phyloP scores from a whole-genome alignment of 1,140 invertebrate genomes.

The Listronotus bonariensis region DNA sequence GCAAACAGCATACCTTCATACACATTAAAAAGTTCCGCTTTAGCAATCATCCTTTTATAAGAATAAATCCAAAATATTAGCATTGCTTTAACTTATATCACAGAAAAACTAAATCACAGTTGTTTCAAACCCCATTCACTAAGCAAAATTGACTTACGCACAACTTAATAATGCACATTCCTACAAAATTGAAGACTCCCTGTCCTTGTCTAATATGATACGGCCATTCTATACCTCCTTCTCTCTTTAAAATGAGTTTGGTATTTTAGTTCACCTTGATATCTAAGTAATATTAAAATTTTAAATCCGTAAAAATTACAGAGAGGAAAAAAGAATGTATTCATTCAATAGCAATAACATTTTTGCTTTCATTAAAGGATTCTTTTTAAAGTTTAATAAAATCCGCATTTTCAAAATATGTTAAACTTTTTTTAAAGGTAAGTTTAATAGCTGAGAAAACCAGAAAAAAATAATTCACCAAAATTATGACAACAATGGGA shows the following conservation, averaged over 20 bases:
- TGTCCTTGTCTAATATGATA: constrained; percentile 26
- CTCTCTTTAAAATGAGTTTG: constrained; percentile 7
- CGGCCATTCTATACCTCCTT: constrained; percentile 19
- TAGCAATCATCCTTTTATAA: too few relatives aligned
- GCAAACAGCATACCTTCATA: too few relatives aligned
- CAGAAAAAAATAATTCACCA: neutral
- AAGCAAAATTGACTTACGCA: constrained; percentile 17
- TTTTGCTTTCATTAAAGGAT: too few relatives aligned
- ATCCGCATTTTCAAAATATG: constrained; percentile 1
- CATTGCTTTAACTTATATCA: too few relatives aligned
- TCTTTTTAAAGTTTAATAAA: too few relatives aligned
- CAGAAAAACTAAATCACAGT: too few relatives aligned
- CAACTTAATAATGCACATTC: constrained; percentile 13
- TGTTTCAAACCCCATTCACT: neutral
- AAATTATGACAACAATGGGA: neutral
- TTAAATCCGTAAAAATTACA: constrained; percentile 17
- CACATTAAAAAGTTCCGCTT: too few relatives aligned
- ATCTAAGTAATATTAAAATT: constrained; percentile 21
- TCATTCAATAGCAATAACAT: too few relatives aligned
- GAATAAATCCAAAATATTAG: too few relatives aligned
- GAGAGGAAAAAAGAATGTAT: neutral
- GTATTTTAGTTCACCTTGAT: constrained; percentile 26
- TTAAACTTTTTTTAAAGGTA: neutral
- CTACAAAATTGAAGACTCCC: constrained; percentile 11
- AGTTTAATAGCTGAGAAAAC: neutral